Evolutionary conservation across 2,888 invertebrate genomes (phyloP).

Genomic region (Empis livida): DNA sequence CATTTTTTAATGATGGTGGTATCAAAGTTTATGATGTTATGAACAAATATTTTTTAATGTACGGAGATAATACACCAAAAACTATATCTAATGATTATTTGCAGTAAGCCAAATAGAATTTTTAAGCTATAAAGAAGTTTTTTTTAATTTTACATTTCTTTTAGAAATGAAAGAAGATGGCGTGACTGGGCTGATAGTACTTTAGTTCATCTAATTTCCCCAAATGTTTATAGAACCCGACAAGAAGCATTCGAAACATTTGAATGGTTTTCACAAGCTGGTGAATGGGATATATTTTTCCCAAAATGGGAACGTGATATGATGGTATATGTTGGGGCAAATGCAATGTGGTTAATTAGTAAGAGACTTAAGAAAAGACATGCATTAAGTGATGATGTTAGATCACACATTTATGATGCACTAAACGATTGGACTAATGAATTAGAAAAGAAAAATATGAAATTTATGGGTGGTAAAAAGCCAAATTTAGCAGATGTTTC

Average conservation of each 20-base stretch:
- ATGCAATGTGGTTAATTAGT: conserved; percentile 86
- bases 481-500: conserved; percentile 90
- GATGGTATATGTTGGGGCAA: conserved; percentile 85
- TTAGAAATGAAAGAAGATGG: conserved; percentile 87
- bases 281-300: conserved; percentile 85
- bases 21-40: conserved; percentile 58
- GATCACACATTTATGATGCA: conserved; percentile 80
- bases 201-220: conserved; percentile 86
- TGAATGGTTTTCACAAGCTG: conserved; percentile 84
- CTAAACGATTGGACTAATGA: conserved; percentile 66
- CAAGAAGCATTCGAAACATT: conserved; percentile 83
- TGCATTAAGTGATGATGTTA: conserved; percentile 73
- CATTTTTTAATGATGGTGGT: conserved; percentile 53
- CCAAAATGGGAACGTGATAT: conserved; percentile 70
- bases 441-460: conserved; percentile 51
- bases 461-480: conserved; percentile 72
- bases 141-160: conserved; percentile 19
- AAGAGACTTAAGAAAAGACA: conserved; percentile 80
- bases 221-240: conserved; percentile 86
- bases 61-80: conserved; percentile 44
- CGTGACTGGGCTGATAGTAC: conserved; percentile 87
- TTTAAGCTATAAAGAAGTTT: neutral
- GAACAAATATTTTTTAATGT: conserved; percentile 83
- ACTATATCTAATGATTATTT: conserved; percentile 41
- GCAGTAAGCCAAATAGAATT: conserved; percentile 38